Base-by-base conservation (phyloP, 2,113 vertebrate species). In the Eublepharis macularius region DNA sequence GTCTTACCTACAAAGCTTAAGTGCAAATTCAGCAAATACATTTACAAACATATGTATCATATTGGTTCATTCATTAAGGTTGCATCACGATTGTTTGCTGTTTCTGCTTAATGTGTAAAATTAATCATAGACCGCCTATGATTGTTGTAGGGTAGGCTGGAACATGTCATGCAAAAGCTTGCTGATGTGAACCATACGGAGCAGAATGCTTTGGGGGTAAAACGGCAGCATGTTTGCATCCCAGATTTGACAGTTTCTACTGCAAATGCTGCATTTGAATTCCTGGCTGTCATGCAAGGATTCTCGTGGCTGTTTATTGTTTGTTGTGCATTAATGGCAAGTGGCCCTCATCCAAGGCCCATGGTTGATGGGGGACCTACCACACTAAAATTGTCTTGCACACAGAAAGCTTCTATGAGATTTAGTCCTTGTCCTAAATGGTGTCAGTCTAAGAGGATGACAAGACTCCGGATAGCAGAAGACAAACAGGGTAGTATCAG, bases 401-500 rank as follows among this genome's bases (percentile, higher is more conserved):
- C 60, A 36, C 9, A 66, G 43, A n/a, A 75, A 72, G 41, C 43
- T 82, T 77, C 78, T 72, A 73, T 45, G 72, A 13, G 29, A 49
- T 70, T 49, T 76, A 83, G 76, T 74, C 57, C 45, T 80, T 80
- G 81, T 83, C 68, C 69, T 86, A n/a, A 75, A 75, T 74, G 76
- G 76, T 74, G 26, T 79, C 69, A 41, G 12, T 78, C 81, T 75
- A 34, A 32, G 34, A 65, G 83, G 47, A 75, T 83, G 81, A 87
- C 68, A 87, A 84, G 45, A 51, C 16, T 32, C 39, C 57, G 47
- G 73, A 57, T 80, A 51, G 57, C 17, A 47, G 32, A 75, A 86
- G 85, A 86, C 57, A 84, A 83, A 87, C 69, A 75, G 47, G 70
- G 45, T 77, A 80, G 86, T 26, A 32, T 43, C 68, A 73, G 29